Conservation (phyloP, 2,888 invertebrate species). For the Mamestra brassicae region DNA sequence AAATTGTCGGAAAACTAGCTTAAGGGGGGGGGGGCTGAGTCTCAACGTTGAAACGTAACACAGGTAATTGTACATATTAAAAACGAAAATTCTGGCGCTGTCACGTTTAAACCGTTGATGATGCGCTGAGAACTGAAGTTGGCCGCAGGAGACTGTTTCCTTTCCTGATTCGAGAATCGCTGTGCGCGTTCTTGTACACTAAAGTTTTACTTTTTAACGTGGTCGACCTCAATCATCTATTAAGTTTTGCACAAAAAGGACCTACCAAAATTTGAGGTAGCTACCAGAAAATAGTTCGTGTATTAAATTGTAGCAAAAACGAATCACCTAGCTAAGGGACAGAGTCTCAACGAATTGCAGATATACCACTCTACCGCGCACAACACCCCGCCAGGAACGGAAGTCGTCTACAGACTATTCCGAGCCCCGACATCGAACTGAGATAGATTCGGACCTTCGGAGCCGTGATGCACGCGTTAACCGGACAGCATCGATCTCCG, state of each 20-base stretch:
- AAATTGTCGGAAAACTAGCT: slow-evolving; percentile 7
- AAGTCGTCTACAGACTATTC: slow-evolving; percentile 92
- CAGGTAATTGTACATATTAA: too few relatives aligned
- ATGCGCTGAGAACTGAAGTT: too few relatives aligned
- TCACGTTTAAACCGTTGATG: too few relatives aligned
- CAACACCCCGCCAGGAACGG: slow-evolving; percentile 89
- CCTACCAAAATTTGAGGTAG: not conserved
- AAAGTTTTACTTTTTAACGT: too few relatives aligned
- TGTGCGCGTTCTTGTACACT: too few relatives aligned
- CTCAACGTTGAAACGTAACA: too few relatives aligned
- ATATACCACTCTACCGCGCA: slow-evolving; percentile 70
- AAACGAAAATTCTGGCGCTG: too few relatives aligned
- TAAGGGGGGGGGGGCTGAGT: too few relatives aligned
- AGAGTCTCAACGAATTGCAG: slow-evolving; percentile 92
- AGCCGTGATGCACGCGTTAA: slow-evolving; percentile 72
- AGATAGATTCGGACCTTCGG: slow-evolving; percentile 54
- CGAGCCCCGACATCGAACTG: slow-evolving; percentile 78
- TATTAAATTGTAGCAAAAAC: slow-evolving; percentile 34
- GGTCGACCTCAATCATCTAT: too few relatives aligned
- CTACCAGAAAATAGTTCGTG: slow-evolving; percentile 4
- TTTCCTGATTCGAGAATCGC: too few relatives aligned
- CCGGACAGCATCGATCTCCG: slow-evolving; percentile 77
- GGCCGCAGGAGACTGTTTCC: too few relatives aligned
- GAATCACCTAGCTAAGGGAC: slow-evolving; percentile 80
- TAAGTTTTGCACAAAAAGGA: not conserved